Base-by-base conservation (phyloP, 2,888 invertebrate genomes). In the Dasysyrphus tricinctus region DNA sequence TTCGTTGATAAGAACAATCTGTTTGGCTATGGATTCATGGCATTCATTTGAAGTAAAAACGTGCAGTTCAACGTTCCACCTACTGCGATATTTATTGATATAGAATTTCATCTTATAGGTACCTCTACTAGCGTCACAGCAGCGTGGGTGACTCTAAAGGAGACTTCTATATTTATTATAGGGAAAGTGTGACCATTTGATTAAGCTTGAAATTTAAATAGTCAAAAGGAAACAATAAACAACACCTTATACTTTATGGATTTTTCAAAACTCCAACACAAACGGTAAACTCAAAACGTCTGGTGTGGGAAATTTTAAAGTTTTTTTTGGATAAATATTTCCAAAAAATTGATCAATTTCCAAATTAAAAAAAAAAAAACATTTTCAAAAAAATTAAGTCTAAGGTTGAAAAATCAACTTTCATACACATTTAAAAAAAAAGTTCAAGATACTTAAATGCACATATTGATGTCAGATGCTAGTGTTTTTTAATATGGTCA, bases 1-100 rank as follows among this genome's bases (percentile, higher is more conserved):
- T 54, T 69, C 19, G 5, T 7, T 19, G 1, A 1, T 6, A 39
- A 59, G 24, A 19, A 34, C 12, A 37, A 51, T 59, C 5, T 51
- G 24, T 12, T 29, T 42, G 49, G 2, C 16, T 73, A 47, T 57
- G 61, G 57, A 29, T 75, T 74, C 61, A 74, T 56, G 37, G 54
- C 44, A 59, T 67, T 70, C 49, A 54, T 67, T 7, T 32, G 5
- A 32, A 32, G 67, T 29, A 7, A 42, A 37, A 54, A 42, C 5
- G 67, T n/a, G 19, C 34, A 32, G 39, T 39, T 70, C 12, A 5
- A 11, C 39, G 12, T 37, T 24, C 61, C 80, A 80, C 79, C 79
- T 70, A 70, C 49, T 37, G 34, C 32, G 47, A 49, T 37, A 16
- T 63, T 63, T 44, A 47, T 63, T 44, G 29, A 37, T 44, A 63